Evolutionary conservation across 2,888 invertebrate genomes (phyloP), one percentile per base, ranked within the genome.

Genomic region (Dendrolimus pini): DNA sequence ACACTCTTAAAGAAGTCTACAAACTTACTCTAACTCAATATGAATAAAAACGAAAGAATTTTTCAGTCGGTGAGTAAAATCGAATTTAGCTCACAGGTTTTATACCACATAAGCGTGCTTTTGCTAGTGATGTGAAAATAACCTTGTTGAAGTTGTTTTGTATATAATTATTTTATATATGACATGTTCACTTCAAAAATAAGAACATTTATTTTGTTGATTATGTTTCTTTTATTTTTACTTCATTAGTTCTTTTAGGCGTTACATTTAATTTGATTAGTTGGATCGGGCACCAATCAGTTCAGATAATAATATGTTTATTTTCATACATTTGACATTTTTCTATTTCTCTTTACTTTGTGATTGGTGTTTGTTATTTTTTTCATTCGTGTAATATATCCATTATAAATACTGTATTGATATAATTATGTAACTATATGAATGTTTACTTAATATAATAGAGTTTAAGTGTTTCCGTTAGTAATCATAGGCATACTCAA

Each of bases 401-500:
- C 76, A 47, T 66, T 80, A 81, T 80, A 78, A 73, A 77, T 80
- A 79, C 72, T 80, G 75, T 80, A 80, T 71, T 60, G 69, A 80
- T 75, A 72, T 74, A 47, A 47, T 47, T 47, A 77, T 74, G 72
- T 79, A 71, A 77, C 65, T 83, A 82, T 88, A 83, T 79, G 83
- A 82, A 77, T 76, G 62, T 75, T 70, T 83, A 82, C 78, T 80
- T 75, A 69, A 84, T 79, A 78, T 75, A 79, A 83, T 70, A 71
- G 83, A 74, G 67, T 69, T 67, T 88, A 86, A 87, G 85, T 75
- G 83, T 86, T 87, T 84, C 81, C 73, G 70, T 82, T 85, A 85
- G 85, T 80, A 77, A 73, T 79, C 80, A 74, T 75, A 70, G 85
- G 82, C 87, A 88, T 86, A 88, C 86, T 88, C 85, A 83, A 76